Conservation (phyloP, 2,113 vertebrate species). For the Mormyrus iriodes region DNA sequence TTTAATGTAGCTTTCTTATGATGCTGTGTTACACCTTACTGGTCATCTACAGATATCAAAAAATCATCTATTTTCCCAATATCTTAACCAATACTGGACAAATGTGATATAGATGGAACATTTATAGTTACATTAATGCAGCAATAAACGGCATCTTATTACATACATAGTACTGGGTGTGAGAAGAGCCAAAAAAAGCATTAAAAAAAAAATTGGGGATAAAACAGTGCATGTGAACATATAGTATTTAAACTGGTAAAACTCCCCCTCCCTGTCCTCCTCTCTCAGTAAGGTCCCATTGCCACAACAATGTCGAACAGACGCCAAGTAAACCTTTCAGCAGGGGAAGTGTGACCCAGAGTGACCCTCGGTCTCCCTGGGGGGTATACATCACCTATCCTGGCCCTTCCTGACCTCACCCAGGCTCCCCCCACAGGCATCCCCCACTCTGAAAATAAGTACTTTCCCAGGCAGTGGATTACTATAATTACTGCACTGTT, state of each 20-base stretch:
- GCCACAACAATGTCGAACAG: not conserved
- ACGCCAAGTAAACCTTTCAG: not conserved
- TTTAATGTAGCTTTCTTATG: not conserved
- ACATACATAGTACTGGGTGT: not conserved
- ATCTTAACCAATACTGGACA: not conserved
- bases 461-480: not conserved
- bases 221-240: not conserved
- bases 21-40: not conserved
- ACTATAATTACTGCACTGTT: not conserved
- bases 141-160: not conserved
- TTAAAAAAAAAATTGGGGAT: not conserved
- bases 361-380: not conserved
- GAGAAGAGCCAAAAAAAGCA: not conserved
- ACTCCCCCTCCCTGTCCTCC: not conserved
- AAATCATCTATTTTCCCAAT: not conserved
- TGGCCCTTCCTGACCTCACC: not conserved
- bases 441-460: slow-evolving; percentile 8
- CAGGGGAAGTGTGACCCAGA: not conserved
- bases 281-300: not conserved
- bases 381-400: not conserved
- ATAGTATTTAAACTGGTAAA: not conserved
- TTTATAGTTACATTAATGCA: not conserved
- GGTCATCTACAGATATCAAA: not conserved
- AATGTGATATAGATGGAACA: not conserved
- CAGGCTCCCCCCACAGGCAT: not conserved